Base-by-base conservation (phyloP, 2,888 invertebrate genomes). In the Drosophila yooni region DNA sequence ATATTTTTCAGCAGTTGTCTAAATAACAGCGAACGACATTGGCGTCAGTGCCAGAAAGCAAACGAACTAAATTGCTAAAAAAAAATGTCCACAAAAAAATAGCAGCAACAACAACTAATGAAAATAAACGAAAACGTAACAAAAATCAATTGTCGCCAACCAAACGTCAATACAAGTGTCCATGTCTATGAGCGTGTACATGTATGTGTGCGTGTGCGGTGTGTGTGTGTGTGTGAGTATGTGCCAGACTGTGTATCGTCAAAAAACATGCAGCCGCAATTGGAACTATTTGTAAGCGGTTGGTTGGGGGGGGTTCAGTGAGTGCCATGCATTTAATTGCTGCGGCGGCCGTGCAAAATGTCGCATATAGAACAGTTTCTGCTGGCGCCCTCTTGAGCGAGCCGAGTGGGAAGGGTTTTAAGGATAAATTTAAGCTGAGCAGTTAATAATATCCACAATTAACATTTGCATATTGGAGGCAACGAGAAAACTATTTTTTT, bases 61-160 rank as follows among this genome's bases (percentile, higher is more conserved):
- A 90, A 86, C 87, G 90, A 91, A 90, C 88, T 90, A 88, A 88
- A 88, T 90, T 88, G 88, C 88, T 90, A 79, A 79, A 81, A 86
- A 81, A 50, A 68, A 63, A 64, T 76, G 76, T 80, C 81, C 76
- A 83, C 83, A 81, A 83, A 80, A 51, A 38, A 64, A 53, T 70
- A 80, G 65, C 68, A 78, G 5, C 53, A 60, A 58, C 64, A 80
- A 33, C 46, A 67, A 74, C 70, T 76, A 89, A 89, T 84, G 80
- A 88, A 88, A 87, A 88, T 83, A 89, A 85, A 86, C 89, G 88
- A 87, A 87, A 90, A 88, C 87, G 90, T 90, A 87, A 87, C 87
- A 87, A 87, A 87, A 87, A 87, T 87, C 87, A 87, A 87, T 88
- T 88, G 88, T 90, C 88, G 88, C 89, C 89, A 90, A 82, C 89